Percentiles rank a stretch among this genome's conserved stretches.
phyloP scores from a whole-genome alignment of 2,113 vertebrate species.

The Pholis gunnellus region DNA sequence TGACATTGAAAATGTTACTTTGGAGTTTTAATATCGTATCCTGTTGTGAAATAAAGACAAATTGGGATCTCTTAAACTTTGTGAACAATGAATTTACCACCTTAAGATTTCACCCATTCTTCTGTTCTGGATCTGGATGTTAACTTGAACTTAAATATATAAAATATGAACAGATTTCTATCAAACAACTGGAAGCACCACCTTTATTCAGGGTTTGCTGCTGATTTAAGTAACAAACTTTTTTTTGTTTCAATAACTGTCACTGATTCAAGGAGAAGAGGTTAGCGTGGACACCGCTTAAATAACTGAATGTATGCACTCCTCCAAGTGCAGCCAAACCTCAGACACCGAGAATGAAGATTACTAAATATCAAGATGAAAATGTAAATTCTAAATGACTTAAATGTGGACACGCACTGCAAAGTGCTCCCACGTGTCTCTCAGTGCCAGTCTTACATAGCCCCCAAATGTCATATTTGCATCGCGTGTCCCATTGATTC shows the following conservation, averaged over 20 bases:
- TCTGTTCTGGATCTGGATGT: background rate
- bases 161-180: background rate
- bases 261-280: background rate
- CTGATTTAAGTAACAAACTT: background rate
- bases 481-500: background rate
- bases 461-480: slow-evolving; percentile 34
- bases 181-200: background rate
- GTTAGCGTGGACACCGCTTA: background rate
- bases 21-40: slow-evolving; percentile 47
- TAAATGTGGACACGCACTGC: background rate
- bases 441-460: slow-evolving; percentile 18
- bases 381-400: slow-evolving; percentile 16
- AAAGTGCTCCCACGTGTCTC: slow-evolving; percentile 5
- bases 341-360: background rate
- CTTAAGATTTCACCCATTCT: background rate
- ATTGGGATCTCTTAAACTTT: slow-evolving; percentile 11
- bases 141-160: background rate
- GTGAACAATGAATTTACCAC: background rate
- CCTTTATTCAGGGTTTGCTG: background rate
- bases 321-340: slow-evolving; percentile 14
- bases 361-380: background rate
- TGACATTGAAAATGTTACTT: slow-evolving; percentile 66
- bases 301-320: background rate
- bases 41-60: slow-evolving; percentile 70
- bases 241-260: too few species aligned